Conservation (phyloP, 2,797 vertebrate genomes). For the Loris lydekkerianus region DNA sequence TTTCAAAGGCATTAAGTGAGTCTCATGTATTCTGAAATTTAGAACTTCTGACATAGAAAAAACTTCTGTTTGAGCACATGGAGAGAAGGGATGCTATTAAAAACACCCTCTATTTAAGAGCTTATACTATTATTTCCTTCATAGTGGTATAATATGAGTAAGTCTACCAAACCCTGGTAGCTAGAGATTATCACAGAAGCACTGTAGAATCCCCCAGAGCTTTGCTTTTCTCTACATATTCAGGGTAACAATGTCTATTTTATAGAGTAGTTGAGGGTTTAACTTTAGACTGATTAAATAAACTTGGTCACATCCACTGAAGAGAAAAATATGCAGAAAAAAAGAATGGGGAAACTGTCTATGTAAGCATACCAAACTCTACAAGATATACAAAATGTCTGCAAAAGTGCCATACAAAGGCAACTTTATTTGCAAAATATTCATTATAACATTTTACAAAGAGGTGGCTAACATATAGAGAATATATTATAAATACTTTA, state of each 20-base stretch:
- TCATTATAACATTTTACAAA: too few relatives aligned
- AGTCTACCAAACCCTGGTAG: neutral
- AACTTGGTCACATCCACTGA: neutral
- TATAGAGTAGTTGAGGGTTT: neutral
- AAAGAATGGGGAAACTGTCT: neutral
- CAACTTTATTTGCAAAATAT: too few relatives aligned
- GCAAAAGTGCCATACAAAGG: too few relatives aligned
- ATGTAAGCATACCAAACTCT: neutral
- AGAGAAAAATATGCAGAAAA: neutral
- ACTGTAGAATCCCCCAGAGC: neutral
- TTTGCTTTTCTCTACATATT: slow-evolving; percentile 16
- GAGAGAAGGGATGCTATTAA: neutral
- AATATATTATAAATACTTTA: too few relatives aligned
- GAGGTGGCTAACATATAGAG: too few relatives aligned
- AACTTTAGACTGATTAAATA: neutral
- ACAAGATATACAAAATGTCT: neutral
- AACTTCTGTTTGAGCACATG: neutral
- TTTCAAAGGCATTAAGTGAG: neutral
- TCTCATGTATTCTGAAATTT: neutral
- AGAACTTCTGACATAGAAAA: neutral
- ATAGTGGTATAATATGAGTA: neutral
- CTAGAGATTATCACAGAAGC: neutral
- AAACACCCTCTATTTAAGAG: neutral
- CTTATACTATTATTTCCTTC: neutral
- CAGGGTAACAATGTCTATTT: neutral